Evolutionary conservation across 2,888 invertebrate species (phyloP), one percentile per base, ranked within the genome.

Genomic region (Mesoligia furuncula): DNA sequence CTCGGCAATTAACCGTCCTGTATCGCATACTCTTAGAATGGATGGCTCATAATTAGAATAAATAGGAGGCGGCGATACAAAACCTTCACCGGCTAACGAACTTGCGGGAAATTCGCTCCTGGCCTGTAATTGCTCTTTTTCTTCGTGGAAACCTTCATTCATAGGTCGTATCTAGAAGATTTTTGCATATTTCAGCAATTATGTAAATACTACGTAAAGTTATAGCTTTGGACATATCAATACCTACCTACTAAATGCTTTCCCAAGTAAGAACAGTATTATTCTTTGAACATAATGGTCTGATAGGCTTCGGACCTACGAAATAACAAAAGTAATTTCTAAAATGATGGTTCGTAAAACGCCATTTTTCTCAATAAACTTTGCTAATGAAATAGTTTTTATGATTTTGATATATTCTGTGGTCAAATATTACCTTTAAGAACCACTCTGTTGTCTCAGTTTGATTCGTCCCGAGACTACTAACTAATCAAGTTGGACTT

Each of bases 111-210:
- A 45, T 80, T 85, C 51, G 42, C 27, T 64, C 15, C 59, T 42
- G 62, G 27, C 20, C 62, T 51, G 48, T 81, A 79, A 79, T 72
- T 68, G 72, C 48, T 59, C 42, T 81, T 79, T 78, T 77, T 75
- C 51, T 79, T 77, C n/a, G 31, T 36, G 61, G 54, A 36, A 65
- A 68, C 74, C 72, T 71, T 66, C 57, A 42, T 65, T 62, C 62
- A 61, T 77, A 83, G 62, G 79, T 83, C 48, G 69, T 73, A 72
- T 45, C 68, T 73, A 75, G 64, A 59, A 54, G 70, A 69, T 68
- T 66, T 86, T 84, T 79, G 76, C 87, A 86, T 87, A 88, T 86
- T 86, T 81, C 57, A 67, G 78, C 86, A 86, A 86, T 87, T 88
- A 88, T 79, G 84, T 54, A 84, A 86, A 86, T 86, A 84, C 67